Evolutionary conservation across 53 echinoderm and acorn worm genomes (phyloP).

Genomic region (Stichopus horrens): DNA sequence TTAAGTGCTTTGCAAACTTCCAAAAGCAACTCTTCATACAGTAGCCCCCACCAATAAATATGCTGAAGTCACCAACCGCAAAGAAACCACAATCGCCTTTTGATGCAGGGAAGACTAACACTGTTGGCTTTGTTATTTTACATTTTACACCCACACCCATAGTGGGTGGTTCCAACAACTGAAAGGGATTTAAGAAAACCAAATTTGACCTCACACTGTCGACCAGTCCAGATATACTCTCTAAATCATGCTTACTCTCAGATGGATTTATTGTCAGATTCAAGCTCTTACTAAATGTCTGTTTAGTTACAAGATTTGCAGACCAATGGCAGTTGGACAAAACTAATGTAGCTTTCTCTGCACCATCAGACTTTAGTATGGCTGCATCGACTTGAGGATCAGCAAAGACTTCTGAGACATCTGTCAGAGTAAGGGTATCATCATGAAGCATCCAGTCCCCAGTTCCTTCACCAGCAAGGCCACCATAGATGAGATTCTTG

Average conservation of each 20-base stretch:
- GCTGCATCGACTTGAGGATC: slow-evolving; percentile 82
- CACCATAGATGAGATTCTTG: slow-evolving; percentile 88
- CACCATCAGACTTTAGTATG: slow-evolving; percentile 62
- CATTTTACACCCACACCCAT: slow-evolving; percentile 99
- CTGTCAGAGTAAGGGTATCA: slow-evolving; percentile 84
- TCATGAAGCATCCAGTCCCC: slow-evolving; percentile 94
- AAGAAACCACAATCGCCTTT: slow-evolving; percentile 99
- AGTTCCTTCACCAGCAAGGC: slow-evolving; percentile 65
- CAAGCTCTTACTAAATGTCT: slow-evolving; percentile 87
- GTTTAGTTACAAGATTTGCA: slow-evolving; percentile 71
- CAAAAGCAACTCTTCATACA: slow-evolving; percentile 94
- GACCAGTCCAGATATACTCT: slow-evolving; percentile 66
- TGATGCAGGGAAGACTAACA: slow-evolving; percentile 91
- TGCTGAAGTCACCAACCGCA: slow-evolving; percentile 96
- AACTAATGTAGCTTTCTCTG: slow-evolving; percentile 72
- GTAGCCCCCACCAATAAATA: slow-evolving; percentile 96
- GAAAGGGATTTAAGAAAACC: slow-evolving; percentile 76
- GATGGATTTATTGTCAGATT: slow-evolving; percentile 87
- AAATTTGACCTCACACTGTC: slow-evolving; percentile 71
- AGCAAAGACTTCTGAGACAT: slow-evolving; percentile 72
- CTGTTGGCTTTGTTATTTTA: slow-evolving; percentile 98
- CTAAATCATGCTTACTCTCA: slow-evolving; percentile 82
- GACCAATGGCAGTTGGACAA: slow-evolving; percentile 93
- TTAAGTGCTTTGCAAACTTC: slow-evolving; percentile 98
- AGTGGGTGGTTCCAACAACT: slow-evolving; percentile 93